These are phyloP conservation scores for Morone chrysops DNA, from an alignment of 2,113 vertebrate genomes.

Conservation along the genomic window DNA sequence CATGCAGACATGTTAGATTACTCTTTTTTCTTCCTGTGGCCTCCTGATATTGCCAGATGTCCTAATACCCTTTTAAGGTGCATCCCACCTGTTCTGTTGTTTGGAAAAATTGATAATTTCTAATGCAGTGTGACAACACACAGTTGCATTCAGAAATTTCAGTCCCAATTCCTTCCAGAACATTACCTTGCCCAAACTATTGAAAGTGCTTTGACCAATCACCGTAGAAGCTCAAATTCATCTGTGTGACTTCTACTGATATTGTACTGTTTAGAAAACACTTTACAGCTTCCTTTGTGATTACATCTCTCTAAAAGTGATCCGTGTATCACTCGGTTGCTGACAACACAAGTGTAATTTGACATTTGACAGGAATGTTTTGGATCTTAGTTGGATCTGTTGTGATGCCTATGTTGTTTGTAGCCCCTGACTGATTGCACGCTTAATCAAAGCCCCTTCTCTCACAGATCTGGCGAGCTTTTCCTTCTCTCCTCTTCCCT, in stretches of 20 bases:
- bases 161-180: slow-evolving; percentile 24
- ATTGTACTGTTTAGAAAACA: slow-evolving; percentile 43
- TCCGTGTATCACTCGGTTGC: slow-evolving; percentile 34
- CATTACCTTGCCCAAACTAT: slow-evolving; percentile 22
- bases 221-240: slow-evolving; percentile 43
- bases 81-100: not conserved
- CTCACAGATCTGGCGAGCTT: slow-evolving; percentile 36
- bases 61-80: not conserved
- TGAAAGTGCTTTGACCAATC: slow-evolving; percentile 31
- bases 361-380: slow-evolving; percentile 66
- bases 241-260: slow-evolving; percentile 40
- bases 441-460: slow-evolving; percentile 58
- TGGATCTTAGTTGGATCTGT: slow-evolving; percentile 50
- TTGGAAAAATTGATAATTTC: not conserved
- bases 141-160: slow-evolving; percentile 15
- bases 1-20: not conserved
- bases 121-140: slow-evolving; percentile 2
- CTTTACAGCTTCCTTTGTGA: slow-evolving; percentile 40
- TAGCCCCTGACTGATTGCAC: slow-evolving; percentile 54
- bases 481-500: slow-evolving; percentile 2
- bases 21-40: not conserved
- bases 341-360: slow-evolving; percentile 40
- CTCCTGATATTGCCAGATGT: not conserved
- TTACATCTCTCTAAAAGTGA: slow-evolving; percentile 37
- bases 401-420: slow-evolving; percentile 51